phyloP scores from a whole-genome alignment of 2,888 invertebrate genomes.

The Lymantria monacha region DNA sequence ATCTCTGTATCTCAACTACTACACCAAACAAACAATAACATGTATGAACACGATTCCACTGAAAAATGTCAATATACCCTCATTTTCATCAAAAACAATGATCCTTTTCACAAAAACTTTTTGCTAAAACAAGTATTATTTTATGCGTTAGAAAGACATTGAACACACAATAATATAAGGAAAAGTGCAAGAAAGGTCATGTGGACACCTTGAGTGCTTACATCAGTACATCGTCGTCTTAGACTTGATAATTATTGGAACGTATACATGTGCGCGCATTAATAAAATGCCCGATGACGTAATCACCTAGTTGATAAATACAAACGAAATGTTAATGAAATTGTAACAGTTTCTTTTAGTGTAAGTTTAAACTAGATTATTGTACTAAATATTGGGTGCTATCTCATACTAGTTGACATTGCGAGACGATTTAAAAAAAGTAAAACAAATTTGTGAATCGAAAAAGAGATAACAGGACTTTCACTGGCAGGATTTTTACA shows the following conservation, averaged over 20 bases:
- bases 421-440: no score
- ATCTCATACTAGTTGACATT: no score
- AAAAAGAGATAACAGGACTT: no score
- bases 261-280: neutral
- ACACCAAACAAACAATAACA: no score
- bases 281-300: neutral
- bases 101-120: neutral
- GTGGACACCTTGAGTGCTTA: slow-evolving; percentile 52
- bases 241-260: neutral
- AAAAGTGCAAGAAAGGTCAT: slow-evolving; percentile 51
- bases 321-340: no score
- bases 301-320: neutral
- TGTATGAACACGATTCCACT: neutral
- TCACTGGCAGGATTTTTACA: no score
- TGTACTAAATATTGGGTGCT: no score
- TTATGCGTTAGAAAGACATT: neutral
- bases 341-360: no score
- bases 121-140: neutral
- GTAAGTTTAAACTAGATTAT: no score
- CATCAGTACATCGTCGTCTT: slow-evolving; percentile 37
- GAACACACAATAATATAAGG: slow-evolving; percentile 38
- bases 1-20: no score
- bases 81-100: neutral
- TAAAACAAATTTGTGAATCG: no score
- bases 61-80: neutral